Percentiles rank a stretch among this genome's conserved stretches.
Evolutionary conservation across 2,888 invertebrate species (phyloP).

Genomic region (Plebejus anna): DNA sequence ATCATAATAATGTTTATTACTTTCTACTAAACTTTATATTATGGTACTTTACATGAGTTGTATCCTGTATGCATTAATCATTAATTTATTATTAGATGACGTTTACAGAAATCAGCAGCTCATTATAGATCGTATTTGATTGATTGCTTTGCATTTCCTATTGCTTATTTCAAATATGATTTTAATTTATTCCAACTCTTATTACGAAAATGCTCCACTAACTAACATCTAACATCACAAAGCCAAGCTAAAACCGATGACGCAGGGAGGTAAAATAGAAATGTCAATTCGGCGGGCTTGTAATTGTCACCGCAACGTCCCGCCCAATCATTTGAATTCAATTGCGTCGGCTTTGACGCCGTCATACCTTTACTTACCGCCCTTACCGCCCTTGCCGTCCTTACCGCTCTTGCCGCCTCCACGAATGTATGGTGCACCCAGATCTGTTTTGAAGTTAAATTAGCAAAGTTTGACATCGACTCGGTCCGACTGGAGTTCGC

Average conservation of each 20-base stretch:
- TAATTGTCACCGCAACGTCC: conserved; percentile 33
- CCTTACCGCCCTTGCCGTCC: conserved; percentile 44
- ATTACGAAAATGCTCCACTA: background rate
- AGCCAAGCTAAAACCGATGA: background rate
- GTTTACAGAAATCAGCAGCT: too few species aligned
- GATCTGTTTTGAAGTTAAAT: conserved; percentile 77
- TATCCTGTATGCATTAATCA: too few species aligned
- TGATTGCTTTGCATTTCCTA: background rate
- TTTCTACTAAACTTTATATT: background rate
- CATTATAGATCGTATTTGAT: background rate
- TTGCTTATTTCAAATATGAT: background rate
- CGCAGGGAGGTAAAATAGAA: conserved; percentile 19
- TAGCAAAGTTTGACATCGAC: conserved; percentile 71
- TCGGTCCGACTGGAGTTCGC: conserved; percentile 67
- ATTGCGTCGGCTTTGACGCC: conserved; percentile 45
- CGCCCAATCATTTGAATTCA: conserved; percentile 36
- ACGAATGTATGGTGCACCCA: conserved; percentile 61
- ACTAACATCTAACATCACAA: background rate
- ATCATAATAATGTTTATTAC: conserved; percentile 20
- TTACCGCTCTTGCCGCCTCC: conserved; percentile 52
- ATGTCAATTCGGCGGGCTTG: conserved; percentile 29
- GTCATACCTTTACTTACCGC: conserved; percentile 49
- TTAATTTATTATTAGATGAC: too few species aligned
- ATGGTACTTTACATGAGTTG: background rate
- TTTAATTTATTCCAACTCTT: background rate